phyloP scores from a whole-genome alignment of 2,888 invertebrate genomes.

The Chrysodeixis includens region DNA sequence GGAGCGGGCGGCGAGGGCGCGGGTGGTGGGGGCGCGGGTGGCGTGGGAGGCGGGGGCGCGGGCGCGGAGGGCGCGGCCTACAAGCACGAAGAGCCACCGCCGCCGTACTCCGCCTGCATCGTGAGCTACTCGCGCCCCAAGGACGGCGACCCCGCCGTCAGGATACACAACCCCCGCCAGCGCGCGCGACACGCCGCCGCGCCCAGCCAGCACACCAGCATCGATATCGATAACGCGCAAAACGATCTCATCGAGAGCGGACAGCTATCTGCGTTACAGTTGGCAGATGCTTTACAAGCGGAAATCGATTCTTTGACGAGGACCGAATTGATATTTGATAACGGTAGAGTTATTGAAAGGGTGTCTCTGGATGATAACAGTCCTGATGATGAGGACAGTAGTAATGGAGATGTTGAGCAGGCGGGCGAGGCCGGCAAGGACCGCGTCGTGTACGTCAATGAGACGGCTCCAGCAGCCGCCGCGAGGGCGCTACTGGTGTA shows the following conservation, averaged over 20 bases:
- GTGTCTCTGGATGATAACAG: constrained; percentile 27
- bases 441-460: constrained; percentile 39
- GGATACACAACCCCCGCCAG: constrained; percentile 43
- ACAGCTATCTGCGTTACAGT: constrained; percentile 1
- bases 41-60: too few species aligned
- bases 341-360: constrained; percentile 57
- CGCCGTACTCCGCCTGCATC: constrained; percentile 78
- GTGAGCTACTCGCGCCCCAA: constrained; percentile 68
- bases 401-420: constrained; percentile 7
- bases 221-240: constrained; percentile 41
- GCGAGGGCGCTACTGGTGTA: background rate
- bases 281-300: background rate
- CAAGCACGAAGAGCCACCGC: constrained; percentile 73
- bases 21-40: too few species aligned
- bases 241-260: constrained; percentile 42
- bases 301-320: constrained; percentile 17
- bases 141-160: constrained; percentile 64
- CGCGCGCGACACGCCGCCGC: constrained; percentile 22
- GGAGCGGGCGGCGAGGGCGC: constrained; percentile 30
- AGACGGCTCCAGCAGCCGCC: constrained; percentile 14
- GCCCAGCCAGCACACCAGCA: constrained; percentile 26
- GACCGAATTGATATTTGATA: constrained; percentile 47
- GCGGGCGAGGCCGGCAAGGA: constrained; percentile 6
- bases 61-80: constrained; percentile 31
- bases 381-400: constrained; percentile 15